Conservation (phyloP, 35 echinoderm and acorn worm genomes). For the Ptychodera flava region DNA sequence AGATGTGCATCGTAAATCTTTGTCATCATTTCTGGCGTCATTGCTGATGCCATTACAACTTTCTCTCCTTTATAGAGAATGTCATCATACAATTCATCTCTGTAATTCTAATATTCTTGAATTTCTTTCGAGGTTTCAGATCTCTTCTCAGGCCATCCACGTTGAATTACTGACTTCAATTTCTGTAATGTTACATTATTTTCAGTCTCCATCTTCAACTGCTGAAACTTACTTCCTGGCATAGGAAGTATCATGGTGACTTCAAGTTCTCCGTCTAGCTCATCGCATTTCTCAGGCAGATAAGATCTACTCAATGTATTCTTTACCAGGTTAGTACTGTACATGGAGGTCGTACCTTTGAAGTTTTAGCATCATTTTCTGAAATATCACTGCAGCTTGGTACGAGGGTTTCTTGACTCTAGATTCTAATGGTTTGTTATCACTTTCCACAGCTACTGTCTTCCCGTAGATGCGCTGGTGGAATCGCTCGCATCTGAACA, state of each 20-base stretch:
- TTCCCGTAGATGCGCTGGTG: slow-evolving; percentile 35
- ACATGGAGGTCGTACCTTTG: slow-evolving; percentile 30
- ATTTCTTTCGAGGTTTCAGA: not conserved
- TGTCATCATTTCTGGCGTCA: slow-evolving; percentile 31
- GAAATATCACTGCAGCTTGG: slow-evolving; percentile 16
- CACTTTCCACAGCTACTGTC: slow-evolving; percentile 25
- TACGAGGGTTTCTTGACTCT: slow-evolving; percentile 16
- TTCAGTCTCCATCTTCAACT: too few relatives aligned
- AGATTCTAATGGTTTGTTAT: slow-evolving; percentile 32
- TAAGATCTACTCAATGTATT: slow-evolving; percentile 47
- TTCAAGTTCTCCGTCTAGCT: not conserved
- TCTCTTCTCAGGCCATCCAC: slow-evolving; percentile 38
- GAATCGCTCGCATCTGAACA: slow-evolving; percentile 35
- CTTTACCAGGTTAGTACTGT: not conserved
- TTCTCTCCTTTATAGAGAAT: too few relatives aligned
- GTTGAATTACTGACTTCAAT: not conserved
- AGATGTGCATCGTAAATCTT: slow-evolving; percentile 52
- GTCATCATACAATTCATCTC: not conserved
- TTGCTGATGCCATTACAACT: not conserved
- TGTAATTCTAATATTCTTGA: not conserved
- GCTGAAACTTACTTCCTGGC: too few relatives aligned
- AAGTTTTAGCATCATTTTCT: slow-evolving; percentile 25
- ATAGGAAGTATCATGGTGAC: too few relatives aligned
- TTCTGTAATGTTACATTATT: slow-evolving; percentile 21
- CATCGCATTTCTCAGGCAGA: too few relatives aligned